phyloP scores from a whole-genome alignment of 2,888 invertebrate genomes.

The Rotaria macrura region DNA sequence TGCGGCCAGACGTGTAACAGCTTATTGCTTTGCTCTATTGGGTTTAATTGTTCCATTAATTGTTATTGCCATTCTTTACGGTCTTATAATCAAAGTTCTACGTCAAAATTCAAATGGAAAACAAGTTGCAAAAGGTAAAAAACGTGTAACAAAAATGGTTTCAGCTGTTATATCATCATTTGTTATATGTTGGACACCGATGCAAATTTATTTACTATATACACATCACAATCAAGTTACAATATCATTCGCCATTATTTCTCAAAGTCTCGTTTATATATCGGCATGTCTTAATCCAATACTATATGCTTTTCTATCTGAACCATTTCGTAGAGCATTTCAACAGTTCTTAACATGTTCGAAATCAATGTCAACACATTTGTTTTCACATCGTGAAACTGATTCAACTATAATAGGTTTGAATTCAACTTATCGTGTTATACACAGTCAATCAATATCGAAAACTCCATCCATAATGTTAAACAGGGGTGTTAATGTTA shows the following conservation, averaged over 20 bases:
- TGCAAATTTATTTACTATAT: conserved; percentile 60
- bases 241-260: conserved; percentile 38
- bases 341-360: conserved; percentile 19
- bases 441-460: background rate
- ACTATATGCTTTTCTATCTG: conserved; percentile 81
- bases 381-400: background rate
- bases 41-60: conserved; percentile 77
- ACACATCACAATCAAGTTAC: conserved; percentile 24
- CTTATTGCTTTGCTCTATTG: conserved; percentile 53
- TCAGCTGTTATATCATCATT: conserved; percentile 80
- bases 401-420: background rate
- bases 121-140: conserved; percentile 70
- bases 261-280: conserved; percentile 63
- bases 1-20: background rate
- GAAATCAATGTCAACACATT: background rate
- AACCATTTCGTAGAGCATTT: conserved; percentile 68
- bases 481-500: background rate
- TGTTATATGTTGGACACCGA: conserved; percentile 81
- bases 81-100: conserved; percentile 73
- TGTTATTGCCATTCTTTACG: conserved; percentile 73
- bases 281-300: conserved; percentile 89
- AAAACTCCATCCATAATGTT: background rate
- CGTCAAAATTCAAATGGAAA: conserved; percentile 60
- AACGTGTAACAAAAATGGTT: conserved; percentile 79
- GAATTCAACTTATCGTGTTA: background rate